A percentile compares a stretch with the other conserved stretches of the same genome.
These are phyloP conservation scores for Falco columbarius DNA, from an alignment of 2,797 vertebrate species.

Conservation along the genomic window DNA sequence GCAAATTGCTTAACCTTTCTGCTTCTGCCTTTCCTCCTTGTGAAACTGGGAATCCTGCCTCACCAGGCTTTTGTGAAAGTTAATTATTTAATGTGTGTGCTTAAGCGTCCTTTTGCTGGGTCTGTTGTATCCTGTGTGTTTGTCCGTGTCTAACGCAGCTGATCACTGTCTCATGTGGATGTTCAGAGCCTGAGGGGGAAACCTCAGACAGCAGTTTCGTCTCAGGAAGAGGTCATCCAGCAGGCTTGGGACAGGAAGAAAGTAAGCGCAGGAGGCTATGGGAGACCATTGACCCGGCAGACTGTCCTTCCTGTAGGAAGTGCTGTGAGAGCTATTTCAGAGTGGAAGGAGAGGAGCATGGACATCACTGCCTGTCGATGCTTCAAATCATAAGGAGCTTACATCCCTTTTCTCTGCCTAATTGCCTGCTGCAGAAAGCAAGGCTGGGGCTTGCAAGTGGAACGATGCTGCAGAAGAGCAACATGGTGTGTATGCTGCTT, in stretches of 20 bases:
- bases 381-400: neutral
- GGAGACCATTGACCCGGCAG: neutral
- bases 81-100: neutral
- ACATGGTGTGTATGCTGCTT: neutral
- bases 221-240: neutral
- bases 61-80: neutral
- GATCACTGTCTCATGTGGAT: neutral
- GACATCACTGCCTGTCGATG: neutral
- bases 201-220: neutral
- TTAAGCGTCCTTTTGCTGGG: neutral
- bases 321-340: neutral
- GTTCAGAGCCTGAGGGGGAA: neutral
- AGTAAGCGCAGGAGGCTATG: neutral
- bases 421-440: neutral
- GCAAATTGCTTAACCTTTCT: conserved; percentile 45
- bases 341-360: neutral
- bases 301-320: neutral
- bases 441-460: neutral
- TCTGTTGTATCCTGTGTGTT: neutral
- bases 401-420: neutral
- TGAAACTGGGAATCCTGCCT: neutral
- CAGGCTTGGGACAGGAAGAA: neutral
- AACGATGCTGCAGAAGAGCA: neutral
- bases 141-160: neutral
- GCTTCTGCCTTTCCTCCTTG: neutral